phyloP scores from a whole-genome alignment of 1,140 invertebrate genomes.

The Coenobita brevimanus region DNA sequence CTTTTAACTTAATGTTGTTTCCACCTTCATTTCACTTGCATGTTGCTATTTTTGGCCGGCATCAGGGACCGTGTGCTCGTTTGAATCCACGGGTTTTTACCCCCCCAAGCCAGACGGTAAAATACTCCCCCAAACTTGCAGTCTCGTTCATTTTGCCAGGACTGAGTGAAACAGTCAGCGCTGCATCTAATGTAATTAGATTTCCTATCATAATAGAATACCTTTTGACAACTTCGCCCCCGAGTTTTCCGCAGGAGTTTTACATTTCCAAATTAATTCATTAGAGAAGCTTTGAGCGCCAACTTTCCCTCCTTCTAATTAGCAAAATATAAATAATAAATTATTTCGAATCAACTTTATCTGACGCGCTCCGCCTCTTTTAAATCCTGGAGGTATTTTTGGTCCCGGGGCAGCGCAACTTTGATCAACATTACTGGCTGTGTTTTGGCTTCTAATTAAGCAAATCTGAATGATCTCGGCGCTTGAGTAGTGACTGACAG shows the following conservation, averaged over 20 bases:
- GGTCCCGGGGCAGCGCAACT: slow-evolving; percentile 52
- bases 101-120: background rate
- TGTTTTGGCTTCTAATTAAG: slow-evolving; percentile 62
- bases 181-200: slow-evolving; percentile 66
- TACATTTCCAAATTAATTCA: slow-evolving; percentile 66
- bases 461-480: slow-evolving; percentile 59
- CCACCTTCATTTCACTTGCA: slow-evolving; percentile 66
- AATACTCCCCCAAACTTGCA: slow-evolving; percentile 52
- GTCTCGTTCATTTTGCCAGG: too few relatives aligned
- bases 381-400: slow-evolving; percentile 49
- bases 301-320: slow-evolving; percentile 67
- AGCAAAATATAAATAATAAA: slow-evolving; percentile 67
- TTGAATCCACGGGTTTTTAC: slow-evolving; percentile 48
- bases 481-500: slow-evolving; percentile 39
- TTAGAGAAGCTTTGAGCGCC: slow-evolving; percentile 66
- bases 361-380: slow-evolving; percentile 59
- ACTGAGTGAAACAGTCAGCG: slow-evolving; percentile 44
- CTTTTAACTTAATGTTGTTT: slow-evolving; percentile 63
- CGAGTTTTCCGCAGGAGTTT: slow-evolving; percentile 64
- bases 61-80: slow-evolving; percentile 51
- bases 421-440: slow-evolving; percentile 61
- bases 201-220: slow-evolving; percentile 67
- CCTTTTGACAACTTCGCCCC: slow-evolving; percentile 63
- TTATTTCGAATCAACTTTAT: slow-evolving; percentile 67
- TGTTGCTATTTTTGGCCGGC: slow-evolving; percentile 60